A percentile compares a stretch with the other conserved stretches of the same genome.
These are phyloP conservation scores for Griposia aprilina DNA, from an alignment of 2,888 invertebrate species.

Conservation along the genomic window DNA sequence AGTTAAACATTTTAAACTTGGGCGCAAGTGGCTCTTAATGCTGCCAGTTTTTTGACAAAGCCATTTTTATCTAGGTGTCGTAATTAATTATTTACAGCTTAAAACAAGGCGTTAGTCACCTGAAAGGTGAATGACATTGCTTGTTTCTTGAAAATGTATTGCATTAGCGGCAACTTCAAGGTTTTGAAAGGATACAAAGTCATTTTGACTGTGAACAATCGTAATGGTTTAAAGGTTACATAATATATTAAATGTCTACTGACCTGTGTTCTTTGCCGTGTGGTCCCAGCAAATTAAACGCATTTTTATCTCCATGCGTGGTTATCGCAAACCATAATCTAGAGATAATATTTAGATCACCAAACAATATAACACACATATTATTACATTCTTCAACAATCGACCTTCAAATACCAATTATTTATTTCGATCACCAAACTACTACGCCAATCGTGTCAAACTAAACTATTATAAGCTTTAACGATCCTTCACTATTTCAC, in stretches of 20 bases:
- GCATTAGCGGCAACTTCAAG: constrained; percentile 45
- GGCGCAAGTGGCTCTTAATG: constrained; percentile 24
- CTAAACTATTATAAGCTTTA: not conserved
- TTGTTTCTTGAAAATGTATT: constrained; percentile 35
- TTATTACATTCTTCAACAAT: not conserved
- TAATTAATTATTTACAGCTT: constrained; percentile 35
- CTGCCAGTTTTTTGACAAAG: constrained; percentile 18
- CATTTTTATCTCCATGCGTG: not conserved
- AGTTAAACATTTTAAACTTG: constrained; percentile 25
- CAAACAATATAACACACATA: not conserved
- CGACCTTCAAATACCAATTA: not conserved
- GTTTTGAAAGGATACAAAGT: constrained; percentile 51
- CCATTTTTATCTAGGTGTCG: constrained; percentile 2
- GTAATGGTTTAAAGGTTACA: constrained; percentile 28
- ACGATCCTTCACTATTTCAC: not conserved
- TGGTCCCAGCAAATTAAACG: not conserved
- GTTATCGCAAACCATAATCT: not conserved
- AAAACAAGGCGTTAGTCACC: constrained; percentile 42
- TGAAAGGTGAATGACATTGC: constrained; percentile 51
- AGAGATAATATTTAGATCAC: not conserved
- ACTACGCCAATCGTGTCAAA: too few species aligned
- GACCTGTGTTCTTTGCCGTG: not conserved
- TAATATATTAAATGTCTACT: not conserved
- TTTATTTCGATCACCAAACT: not conserved
- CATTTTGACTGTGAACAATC: constrained; percentile 16